These are phyloP conservation scores for Pluvialis apricaria DNA, from an alignment of 2,113 vertebrate species.

Conservation along the genomic window DNA sequence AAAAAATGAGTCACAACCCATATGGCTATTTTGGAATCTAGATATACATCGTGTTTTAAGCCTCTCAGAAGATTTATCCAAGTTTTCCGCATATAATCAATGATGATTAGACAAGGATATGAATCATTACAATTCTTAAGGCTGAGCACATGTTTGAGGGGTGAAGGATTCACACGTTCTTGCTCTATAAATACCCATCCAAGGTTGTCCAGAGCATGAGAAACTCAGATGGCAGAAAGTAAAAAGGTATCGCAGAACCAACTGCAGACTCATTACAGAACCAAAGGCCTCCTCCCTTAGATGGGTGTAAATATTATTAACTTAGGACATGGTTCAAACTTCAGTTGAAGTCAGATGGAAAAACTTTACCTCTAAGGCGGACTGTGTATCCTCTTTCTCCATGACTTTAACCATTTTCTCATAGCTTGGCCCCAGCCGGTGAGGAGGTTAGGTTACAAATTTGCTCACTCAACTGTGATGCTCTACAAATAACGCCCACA, in stretches of 20 bases:
- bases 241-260: not conserved
- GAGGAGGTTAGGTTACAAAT: slow-evolving; percentile 18
- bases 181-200: slow-evolving; percentile 36
- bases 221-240: not conserved
- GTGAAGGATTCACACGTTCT: slow-evolving; percentile 38
- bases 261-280: slow-evolving; percentile 35
- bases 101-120: slow-evolving; percentile 43
- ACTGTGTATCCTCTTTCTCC: slow-evolving; percentile 35
- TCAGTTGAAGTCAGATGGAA: slow-evolving; percentile 23
- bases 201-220: not conserved
- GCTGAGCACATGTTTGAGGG: not conserved
- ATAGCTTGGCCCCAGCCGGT: slow-evolving; percentile 23
- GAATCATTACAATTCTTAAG: slow-evolving; percentile 47
- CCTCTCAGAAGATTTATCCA: slow-evolving; percentile 46
- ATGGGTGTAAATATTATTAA: slow-evolving; percentile 39
- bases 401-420: slow-evolving; percentile 51
- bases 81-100: slow-evolving; percentile 41
- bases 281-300: not conserved
- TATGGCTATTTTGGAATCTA: slow-evolving; percentile 37
- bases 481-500: slow-evolving; percentile 34
- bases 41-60: not conserved
- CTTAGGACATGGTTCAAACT: slow-evolving; percentile 26
- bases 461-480: slow-evolving; percentile 11
- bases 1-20: slow-evolving; percentile 58
- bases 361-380: not conserved